These are phyloP conservation scores for Tenthredo notha DNA, from an alignment of 2,888 invertebrate species.

Conservation along the genomic window DNA sequence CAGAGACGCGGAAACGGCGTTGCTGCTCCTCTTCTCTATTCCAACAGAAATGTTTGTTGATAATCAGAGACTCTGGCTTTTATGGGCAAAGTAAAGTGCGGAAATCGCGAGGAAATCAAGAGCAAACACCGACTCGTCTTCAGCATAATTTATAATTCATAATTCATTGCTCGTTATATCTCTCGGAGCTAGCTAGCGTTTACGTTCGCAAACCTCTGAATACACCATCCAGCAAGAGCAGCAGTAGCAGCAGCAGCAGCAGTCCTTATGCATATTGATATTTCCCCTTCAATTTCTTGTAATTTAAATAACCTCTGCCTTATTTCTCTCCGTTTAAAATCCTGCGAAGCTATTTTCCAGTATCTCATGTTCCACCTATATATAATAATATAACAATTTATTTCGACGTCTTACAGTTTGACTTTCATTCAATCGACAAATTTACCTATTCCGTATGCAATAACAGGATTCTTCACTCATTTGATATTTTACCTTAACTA, in stretches of 20 bases:
- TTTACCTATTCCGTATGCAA: neutral
- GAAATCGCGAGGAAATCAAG: constrained; percentile 54
- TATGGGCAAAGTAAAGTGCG: neutral
- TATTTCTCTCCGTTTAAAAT: neutral
- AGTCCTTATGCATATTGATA: constrained; percentile 62
- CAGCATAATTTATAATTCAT: constrained; percentile 65
- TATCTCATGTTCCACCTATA: neutral
- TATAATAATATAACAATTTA: constrained; percentile 9
- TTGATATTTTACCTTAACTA: neutral
- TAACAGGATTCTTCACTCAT: neutral
- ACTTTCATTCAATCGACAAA: neutral
- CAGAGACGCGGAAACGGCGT: too few relatives aligned
- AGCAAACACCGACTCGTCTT: constrained; percentile 54
- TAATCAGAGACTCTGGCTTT: constrained; percentile 31
- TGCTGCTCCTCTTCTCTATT: too few relatives aligned
- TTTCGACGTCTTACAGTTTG: neutral
- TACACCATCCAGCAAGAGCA: constrained; percentile 10
- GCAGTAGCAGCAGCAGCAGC: too few relatives aligned
- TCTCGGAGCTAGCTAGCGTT: constrained; percentile 34
- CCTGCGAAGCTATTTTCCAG: neutral
- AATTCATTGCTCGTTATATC: constrained; percentile 64
- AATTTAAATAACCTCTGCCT: constrained; percentile 19
- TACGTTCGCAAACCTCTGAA: constrained; percentile 51
- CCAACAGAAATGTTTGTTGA: constrained; percentile 22
- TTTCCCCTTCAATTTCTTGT: constrained; percentile 51